phyloP scores from a whole-genome alignment of 2,113 vertebrate genomes.

The Oreochromis niloticus region DNA sequence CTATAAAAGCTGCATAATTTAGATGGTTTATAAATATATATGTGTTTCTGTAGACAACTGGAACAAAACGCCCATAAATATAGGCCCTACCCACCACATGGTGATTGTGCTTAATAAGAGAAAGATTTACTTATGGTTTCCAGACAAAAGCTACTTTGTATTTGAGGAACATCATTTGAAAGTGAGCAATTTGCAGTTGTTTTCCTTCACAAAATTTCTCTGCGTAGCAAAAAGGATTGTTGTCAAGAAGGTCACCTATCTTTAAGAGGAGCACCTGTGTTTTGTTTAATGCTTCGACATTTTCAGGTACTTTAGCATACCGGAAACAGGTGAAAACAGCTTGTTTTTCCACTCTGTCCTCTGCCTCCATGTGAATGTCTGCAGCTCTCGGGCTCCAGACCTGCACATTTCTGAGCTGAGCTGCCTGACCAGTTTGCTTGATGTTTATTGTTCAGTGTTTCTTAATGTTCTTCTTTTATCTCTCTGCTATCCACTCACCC shows the following conservation, averaged over 20 bases:
- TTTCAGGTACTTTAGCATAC: background rate
- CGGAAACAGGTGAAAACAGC: background rate
- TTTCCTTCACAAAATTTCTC: background rate
- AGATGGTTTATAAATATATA: background rate
- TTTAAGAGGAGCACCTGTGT: background rate
- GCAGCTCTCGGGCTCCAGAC: background rate
- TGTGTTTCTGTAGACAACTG: fast-evolving
- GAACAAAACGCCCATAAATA: background rate
- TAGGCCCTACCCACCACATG: background rate
- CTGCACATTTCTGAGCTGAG: background rate
- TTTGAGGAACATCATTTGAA: background rate
- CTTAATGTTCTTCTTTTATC: background rate
- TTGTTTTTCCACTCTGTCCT: background rate
- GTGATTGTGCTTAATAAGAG: background rate
- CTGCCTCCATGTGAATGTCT: fast-evolving
- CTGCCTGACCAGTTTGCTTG: background rate
- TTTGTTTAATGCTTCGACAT: background rate
- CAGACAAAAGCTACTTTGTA: background rate
- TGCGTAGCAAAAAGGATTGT: background rate
- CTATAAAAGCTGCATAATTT: background rate
- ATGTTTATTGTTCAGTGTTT: background rate
- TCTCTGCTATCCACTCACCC: background rate
- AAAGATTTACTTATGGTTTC: background rate
- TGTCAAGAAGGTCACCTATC: background rate
- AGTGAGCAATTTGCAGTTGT: background rate